Base-by-base conservation (phyloP, 2,113 vertebrate species). In the Oryzias javanicus region DNA sequence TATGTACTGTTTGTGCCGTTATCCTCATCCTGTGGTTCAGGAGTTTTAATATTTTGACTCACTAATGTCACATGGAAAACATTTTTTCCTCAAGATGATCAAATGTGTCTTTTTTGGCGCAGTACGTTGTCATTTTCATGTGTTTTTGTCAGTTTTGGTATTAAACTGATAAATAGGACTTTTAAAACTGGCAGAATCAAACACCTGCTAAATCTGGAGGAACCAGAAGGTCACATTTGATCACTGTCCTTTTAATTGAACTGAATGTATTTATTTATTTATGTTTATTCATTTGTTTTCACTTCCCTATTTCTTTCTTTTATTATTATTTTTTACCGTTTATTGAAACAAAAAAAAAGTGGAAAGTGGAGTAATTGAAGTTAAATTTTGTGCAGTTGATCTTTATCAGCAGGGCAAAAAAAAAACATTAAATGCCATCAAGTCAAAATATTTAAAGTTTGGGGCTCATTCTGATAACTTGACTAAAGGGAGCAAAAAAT, bases 1-100 rank as follows among this genome's bases (percentile, higher is more conserved):
- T 86, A 83, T 88, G 62, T 68, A 63, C 58, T 25, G 73, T 67
- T 67, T 68, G 73, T 81, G 64, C n/a, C 71, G 76, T 81, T 82
- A 81, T 84, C 64, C 49, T 49, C 52, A 68, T 80, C 59, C 64
- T 58, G 20, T 71, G 46, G 53, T 18, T 45, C 12, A 59, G 46
- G 46, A 55, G 29, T 24, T 17, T 61, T 18, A 52, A 69, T 67
- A 74, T 80, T 72, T 75, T 45, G 62, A 64, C 49, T 72, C 74
- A 41, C 50, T 57, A 50, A 52, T 59, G 64, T 76, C 67, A 45
- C 17, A 40, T n/a, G 6, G 48, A 17, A 72, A 67, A 69, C 65
- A 29, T 64, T 46, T 17, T 17, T 46, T n/a, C 5, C 6, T 16
- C 16, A 46, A 18, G 44, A 8, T 46, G 17, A 7, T 7, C n/a